phyloP scores from a whole-genome alignment of 2,113 vertebrate genomes.

The Xenopus laevis region DNA sequence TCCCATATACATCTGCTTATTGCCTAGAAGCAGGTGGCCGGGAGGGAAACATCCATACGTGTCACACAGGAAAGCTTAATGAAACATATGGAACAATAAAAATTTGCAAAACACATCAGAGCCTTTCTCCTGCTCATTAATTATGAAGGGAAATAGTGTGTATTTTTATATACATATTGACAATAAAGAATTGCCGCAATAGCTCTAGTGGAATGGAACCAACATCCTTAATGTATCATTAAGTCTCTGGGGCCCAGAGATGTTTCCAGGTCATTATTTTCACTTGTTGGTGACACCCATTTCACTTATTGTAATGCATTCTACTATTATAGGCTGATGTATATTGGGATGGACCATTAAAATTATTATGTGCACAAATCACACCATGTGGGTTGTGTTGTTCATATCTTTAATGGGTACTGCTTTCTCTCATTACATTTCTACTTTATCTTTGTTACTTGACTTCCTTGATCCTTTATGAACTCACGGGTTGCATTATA shows the following conservation, averaged over 20 bases:
- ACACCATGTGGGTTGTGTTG: no score
- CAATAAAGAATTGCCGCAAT: neutral
- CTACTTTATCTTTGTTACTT: no score
- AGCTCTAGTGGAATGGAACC: neutral
- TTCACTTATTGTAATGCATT: no score
- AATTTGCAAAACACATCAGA: constrained; percentile 55
- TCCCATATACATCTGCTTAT: constrained; percentile 68
- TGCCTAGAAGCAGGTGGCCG: constrained; percentile 70
- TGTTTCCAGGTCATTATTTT: neutral
- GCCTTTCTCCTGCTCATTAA: constrained; percentile 50
- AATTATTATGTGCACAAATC: no score
- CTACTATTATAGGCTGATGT: no score
- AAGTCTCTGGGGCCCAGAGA: neutral
- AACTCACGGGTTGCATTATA: no score
- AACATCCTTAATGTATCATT: neutral
- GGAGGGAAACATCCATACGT: constrained; percentile 55
- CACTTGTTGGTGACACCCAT: neutral
- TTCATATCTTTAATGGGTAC: no score
- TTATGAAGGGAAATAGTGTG: constrained; percentile 50
- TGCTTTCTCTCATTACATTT: no score
- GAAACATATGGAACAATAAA: constrained; percentile 57
- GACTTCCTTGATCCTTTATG: no score
- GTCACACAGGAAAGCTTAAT: constrained; percentile 51
- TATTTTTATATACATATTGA: constrained; percentile 32
- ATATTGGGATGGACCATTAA: no score